Percentiles rank a stretch among this genome's conserved stretches.
Evolutionary conservation across 2,888 invertebrate genomes (phyloP).

Genomic region (Hoplodrina blanda): DNA sequence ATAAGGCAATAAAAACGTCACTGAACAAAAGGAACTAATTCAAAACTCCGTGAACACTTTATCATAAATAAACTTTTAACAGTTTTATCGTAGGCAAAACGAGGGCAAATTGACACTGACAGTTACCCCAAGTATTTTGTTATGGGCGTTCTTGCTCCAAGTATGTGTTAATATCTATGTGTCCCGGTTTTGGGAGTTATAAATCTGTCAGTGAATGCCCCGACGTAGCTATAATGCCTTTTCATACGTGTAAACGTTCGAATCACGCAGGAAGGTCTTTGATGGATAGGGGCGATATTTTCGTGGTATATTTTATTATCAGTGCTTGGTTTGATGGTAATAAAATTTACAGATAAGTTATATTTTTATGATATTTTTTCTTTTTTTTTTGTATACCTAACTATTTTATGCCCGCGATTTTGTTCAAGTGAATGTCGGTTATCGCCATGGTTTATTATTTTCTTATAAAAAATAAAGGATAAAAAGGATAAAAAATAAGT

Average conservation of each 20-base stretch:
- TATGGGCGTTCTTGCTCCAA: constrained; percentile 60
- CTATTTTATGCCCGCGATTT: too few species aligned
- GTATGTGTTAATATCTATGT: constrained; percentile 62
- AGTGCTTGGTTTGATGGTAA: not conserved
- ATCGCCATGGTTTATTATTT: too few species aligned
- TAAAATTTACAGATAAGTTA: not conserved
- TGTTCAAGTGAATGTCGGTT: too few species aligned
- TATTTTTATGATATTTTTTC: not conserved
- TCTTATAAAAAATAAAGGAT: too few species aligned
- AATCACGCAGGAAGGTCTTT: not conserved
- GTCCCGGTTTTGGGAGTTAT: constrained; percentile 46
- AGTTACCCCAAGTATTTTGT: constrained; percentile 47
- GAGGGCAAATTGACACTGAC: constrained; percentile 32
- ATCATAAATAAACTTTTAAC: constrained; percentile 18
- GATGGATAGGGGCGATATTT: constrained; percentile 25
- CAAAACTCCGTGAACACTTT: not conserved
- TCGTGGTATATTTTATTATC: not conserved
- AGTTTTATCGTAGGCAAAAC: constrained; percentile 30
- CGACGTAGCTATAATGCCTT: constrained; percentile 36
- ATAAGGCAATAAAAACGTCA: too few species aligned
- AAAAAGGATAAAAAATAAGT: too few species aligned
- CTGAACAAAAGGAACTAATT: not conserved
- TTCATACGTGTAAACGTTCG: constrained; percentile 41
- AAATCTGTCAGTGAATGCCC: constrained; percentile 56
- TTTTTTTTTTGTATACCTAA: too few species aligned